These are phyloP conservation scores for Capitella teleta DNA, from an alignment of 1,140 invertebrate genomes.

Conservation along the genomic window DNA sequence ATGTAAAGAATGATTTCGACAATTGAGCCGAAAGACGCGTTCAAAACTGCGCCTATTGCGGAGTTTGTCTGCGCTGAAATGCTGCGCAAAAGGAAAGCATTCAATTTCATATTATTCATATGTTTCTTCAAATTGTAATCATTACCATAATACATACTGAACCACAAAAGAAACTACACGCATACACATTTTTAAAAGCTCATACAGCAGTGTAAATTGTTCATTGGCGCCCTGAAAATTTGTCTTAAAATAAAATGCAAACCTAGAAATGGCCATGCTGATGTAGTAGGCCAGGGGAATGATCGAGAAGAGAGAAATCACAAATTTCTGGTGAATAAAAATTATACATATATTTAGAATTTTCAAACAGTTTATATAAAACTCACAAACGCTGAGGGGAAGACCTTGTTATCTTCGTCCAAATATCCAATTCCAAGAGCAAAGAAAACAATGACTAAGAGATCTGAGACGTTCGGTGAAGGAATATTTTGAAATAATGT, in stretches of 20 bases:
- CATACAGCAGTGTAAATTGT: no score
- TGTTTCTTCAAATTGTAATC: no score
- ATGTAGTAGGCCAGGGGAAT: conserved; percentile 36
- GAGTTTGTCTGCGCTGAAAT: conserved; percentile 35
- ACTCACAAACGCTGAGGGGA: not conserved
- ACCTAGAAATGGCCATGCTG: conserved; percentile 35
- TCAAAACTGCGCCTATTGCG: conserved; percentile 31
- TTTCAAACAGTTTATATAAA: no score
- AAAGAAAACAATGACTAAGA: conserved; percentile 28
- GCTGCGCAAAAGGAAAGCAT: conserved; percentile 17
- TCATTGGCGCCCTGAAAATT: no score
- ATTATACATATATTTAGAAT: no score
- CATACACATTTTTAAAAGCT: no score
- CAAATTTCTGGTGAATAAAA: conserved; percentile 39
- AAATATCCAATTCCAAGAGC: conserved; percentile 24
- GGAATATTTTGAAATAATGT: not conserved
- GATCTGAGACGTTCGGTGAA: conserved; percentile 17
- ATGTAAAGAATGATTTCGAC: conserved; percentile 35
- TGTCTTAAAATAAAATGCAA: not conserved
- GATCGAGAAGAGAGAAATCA: conserved; percentile 26
- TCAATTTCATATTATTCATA: no score
- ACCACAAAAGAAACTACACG: no score
- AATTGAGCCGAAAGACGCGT: conserved; percentile 35
- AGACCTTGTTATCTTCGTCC: conserved; percentile 16
- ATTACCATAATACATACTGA: no score